Base-by-base conservation (phyloP, 92 coral and sea anemone species). In the Zoanthus solanderi region DNA sequence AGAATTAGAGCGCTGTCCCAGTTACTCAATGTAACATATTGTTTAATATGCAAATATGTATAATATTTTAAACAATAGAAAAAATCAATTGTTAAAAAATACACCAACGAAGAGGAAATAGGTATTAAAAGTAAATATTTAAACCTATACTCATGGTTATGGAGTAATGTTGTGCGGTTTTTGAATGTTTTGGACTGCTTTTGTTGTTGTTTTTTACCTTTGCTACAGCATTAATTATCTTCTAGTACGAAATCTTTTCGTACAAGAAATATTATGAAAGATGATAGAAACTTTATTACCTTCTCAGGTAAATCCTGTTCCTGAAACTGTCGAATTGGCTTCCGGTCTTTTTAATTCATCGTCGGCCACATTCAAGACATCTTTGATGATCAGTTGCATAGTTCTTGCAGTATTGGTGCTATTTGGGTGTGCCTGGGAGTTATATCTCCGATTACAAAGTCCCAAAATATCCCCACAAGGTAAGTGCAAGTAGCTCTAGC, bases 371-470 rank as follows among this genome's bases (percentile, higher is more conserved):
- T 80, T 80, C 37, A 63, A 80, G 13, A 47, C 11, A 18, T 4
- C 74, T 16, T 74, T 80, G 42, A 6, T 63, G n/a, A 61, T n/a
- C 1, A 34, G 85, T 45, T 80, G 37, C 18, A 63, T 44, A 63
- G 58, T 45, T 80, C 74, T 80, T 18, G 72, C 14, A 5, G 34
- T 80, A 13, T 63, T 80, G 44, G 30, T 63, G 18, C 4, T 80
- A 61, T 44, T 80, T 65, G 85, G 85, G 14, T 80, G 85, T 50
- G 74, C 72, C 45, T 80, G 85, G 85, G 85, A 80, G 37, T 47
- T 58, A 17, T 42, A 79, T 10, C 84, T 79, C 9, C 54, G 56
- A 2, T 34, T 61, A 17, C 16, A 10, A 37, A 30, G 44, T 1
- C 47, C 18, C 14, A 79, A 61, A 37, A 44, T 61, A 12, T 67